Conservation (phyloP, 30 jellyfish, hydroid and myxozoan species). For the Turritopsis rubra region DNA sequence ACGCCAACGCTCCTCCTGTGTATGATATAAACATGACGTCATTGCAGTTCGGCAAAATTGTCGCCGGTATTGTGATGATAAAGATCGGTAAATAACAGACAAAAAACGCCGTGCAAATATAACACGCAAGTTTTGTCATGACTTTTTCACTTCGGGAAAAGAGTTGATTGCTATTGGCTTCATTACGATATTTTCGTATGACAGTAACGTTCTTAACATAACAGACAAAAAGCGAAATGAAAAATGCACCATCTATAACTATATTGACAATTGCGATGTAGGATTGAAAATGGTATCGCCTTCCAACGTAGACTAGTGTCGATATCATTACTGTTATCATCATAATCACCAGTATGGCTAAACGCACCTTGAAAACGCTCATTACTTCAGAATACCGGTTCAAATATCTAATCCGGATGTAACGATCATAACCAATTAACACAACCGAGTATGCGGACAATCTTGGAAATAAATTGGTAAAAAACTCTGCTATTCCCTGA, state of each 20-base stretch:
- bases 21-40: background rate
- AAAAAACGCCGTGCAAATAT: background rate
- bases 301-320: background rate
- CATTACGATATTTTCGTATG: background rate
- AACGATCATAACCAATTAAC: conserved; percentile 2
- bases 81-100: background rate
- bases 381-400: background rate
- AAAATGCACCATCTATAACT: background rate
- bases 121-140: background rate
- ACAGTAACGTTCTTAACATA: background rate
- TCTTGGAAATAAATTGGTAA: background rate
- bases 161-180: background rate
- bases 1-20: background rate
- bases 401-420: background rate
- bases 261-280: background rate
- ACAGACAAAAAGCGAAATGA: background rate
- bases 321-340: background rate
- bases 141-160: background rate
- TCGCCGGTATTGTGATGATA: background rate
- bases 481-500: background rate
- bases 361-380: background rate
- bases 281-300: background rate
- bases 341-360: background rate
- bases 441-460: background rate
- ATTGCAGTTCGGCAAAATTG: background rate